Evolutionary conservation across 1,140 invertebrate species (phyloP).

Genomic region (Triops longicaudatus): DNA sequence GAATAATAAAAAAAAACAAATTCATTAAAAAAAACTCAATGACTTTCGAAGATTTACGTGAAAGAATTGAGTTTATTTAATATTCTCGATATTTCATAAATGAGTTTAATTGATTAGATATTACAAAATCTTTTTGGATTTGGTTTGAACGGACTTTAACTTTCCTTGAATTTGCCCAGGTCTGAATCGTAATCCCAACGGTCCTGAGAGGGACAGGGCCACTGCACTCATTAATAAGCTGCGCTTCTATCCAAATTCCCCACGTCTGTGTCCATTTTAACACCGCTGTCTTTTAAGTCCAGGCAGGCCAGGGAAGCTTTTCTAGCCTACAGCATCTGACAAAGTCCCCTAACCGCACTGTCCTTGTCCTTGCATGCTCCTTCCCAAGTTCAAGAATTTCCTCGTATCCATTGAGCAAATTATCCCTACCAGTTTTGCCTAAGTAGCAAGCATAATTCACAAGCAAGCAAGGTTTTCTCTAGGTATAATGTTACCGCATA

Average conservation of each 20-base stretch:
- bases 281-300: neutral
- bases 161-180: no score
- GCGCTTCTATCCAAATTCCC: neutral
- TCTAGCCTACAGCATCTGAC: slow-evolving; percentile 10
- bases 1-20: no score
- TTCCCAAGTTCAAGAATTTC: neutral
- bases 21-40: no score
- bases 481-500: neutral
- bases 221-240: neutral
- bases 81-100: no score
- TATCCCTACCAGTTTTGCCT: neutral
- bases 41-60: no score
- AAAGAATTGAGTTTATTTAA: no score
- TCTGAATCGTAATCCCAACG: no score
- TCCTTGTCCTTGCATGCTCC: neutral
- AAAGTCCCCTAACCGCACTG: neutral
- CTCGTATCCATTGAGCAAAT: neutral
- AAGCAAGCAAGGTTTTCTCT: neutral
- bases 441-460: neutral
- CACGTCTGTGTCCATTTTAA: neutral
- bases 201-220: neutral
- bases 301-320: neutral
- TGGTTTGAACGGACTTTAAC: no score
- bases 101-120: no score
- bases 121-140: no score